Conservation (phyloP, 2,113 vertebrate species). For the Mormoops blainvillei region DNA sequence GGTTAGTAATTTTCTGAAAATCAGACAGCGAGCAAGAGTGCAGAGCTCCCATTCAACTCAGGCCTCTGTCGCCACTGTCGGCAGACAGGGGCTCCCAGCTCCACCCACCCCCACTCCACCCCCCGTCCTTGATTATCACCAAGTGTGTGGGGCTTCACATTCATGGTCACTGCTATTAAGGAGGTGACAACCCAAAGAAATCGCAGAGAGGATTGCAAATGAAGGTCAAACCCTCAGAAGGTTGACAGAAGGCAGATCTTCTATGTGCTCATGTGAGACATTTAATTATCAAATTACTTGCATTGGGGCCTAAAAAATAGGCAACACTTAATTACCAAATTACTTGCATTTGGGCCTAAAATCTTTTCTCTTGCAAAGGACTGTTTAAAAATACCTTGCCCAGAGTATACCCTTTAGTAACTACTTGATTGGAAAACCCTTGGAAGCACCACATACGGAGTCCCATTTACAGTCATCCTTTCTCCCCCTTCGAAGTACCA, state of each 20-base stretch:
- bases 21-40: neutral
- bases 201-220: neutral
- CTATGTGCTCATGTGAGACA: neutral
- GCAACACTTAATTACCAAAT: neutral
- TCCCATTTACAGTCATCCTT: neutral
- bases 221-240: neutral
- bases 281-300: neutral
- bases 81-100: neutral
- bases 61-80: too few relatives aligned
- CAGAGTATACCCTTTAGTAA: neutral
- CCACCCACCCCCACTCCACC: too few relatives aligned
- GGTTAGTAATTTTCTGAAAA: neutral
- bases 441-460: neutral
- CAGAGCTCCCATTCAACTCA: neutral
- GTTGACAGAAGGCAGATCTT: neutral
- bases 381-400: neutral
- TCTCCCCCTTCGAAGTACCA: neutral
- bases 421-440: neutral
- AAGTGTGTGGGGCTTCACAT: rapidly evolving
- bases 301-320: neutral
- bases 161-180: neutral
- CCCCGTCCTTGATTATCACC: too few relatives aligned
- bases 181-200: neutral
- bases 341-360: neutral
- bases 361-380: neutral